Evolutionary conservation across 2,888 invertebrate genomes (phyloP), one percentile per base, ranked within the genome.

Genomic region (Anaspis maculata): DNA sequence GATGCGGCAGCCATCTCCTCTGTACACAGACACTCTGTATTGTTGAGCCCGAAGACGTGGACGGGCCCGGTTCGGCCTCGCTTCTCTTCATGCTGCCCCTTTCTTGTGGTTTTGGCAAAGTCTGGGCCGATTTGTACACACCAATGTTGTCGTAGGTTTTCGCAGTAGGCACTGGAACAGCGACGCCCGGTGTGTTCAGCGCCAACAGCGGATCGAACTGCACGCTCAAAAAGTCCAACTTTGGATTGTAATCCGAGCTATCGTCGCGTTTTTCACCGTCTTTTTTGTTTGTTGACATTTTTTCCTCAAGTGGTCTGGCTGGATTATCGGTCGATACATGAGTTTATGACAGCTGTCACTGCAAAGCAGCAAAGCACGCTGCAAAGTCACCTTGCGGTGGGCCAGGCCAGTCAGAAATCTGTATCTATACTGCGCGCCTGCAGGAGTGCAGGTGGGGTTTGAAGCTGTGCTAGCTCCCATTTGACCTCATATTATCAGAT

Each of bases 151-250:
- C 84, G 50, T 74, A 80, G 32, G 69, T 45, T 13, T 74, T 74
- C 1, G 83, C 80, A 37, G 69, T 66, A 11, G 70, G 56, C 3
- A 70, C 64, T 0, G 79, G 78, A 10, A 77, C 49, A 34, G 64
- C 64, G 0, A 73, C 51, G 46, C 73, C 72, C 1, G 68, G 45
- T 0, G 77, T 72, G 46, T 78, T 78, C 9, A 88, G 62, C 1
- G 79, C 84, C 55, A 77, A 77, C 2, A 83, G 22, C 0, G 87
- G 79, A 64, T 87, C 74, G 48, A 83, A 88, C 28, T 66, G 55
- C 4, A 68, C 69, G 56, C 74, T 76, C 22, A 54, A 63, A 29
- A 71, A 63, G 49, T 80, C 72, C 34, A 79, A 54, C 49, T 62
- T 63, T 25, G 70, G 68, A 37, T 71, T 70, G 32, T 51, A 46